Base-by-base conservation (phyloP, 2,888 invertebrate genomes). In the Temnothorax unifasciatus region DNA sequence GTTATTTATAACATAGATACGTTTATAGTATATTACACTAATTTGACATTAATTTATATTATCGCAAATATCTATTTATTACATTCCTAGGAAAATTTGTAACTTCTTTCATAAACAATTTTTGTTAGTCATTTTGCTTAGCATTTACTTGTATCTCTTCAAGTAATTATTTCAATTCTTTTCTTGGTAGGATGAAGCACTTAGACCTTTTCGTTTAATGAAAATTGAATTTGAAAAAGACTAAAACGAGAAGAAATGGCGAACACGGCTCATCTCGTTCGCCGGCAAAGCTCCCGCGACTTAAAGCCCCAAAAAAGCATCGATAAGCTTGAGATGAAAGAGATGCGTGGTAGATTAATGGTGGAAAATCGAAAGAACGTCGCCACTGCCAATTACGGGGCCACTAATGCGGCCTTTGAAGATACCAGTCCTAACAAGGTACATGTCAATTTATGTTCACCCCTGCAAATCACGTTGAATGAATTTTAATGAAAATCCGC, bases 251-350 rank as follows among this genome's bases (percentile, higher is more conserved):
- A 81, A 90, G 95, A 95, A 92, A 98, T 98, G 98, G 98, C 98
- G 93, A 98, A 98, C 95, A 98, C 98, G 91, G 98, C 98, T 82
- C 98, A 98, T 95, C 96, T 98, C 94, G 97, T 98, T 93, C 96
- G 98, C 90, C 96, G 98, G 82, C 98, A 98, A 95, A 98, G 98
- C 95, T 98, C 98, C 84, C 96, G 98, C 90, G 98, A 98, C 93
- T 96, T 98, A 68, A 97, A 97, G 93, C 96, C 96, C 61, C 98
- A 98, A 95, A 96, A 97, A 88, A 98, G 98, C 74, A 95, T 98
- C 91, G 98, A 98, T 94, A 97, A 98, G 71, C 96, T 98, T 94
- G 98, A 98, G 93, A 96, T 98, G 96, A 97, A 97, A 88, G 98
- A 98, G 94, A 95, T 98, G 95, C 96, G 97, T 71, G 98, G 98